Percentiles rank a stretch among this genome's conserved stretches.
phyloP scores from a whole-genome alignment of 2,797 vertebrate genomes.

The Sebastes paucispinis region DNA sequence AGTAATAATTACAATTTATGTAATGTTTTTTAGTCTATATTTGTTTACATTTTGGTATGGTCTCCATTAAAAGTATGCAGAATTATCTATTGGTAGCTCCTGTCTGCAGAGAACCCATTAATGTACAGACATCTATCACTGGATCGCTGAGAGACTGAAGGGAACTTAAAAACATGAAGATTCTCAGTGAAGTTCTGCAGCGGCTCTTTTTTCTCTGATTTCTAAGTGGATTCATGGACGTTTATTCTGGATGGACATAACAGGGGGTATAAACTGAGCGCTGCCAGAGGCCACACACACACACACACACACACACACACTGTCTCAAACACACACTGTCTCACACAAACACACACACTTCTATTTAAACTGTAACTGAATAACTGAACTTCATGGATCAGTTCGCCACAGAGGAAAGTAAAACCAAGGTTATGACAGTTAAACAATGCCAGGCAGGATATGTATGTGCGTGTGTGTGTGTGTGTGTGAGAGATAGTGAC shows the following conservation, averaged over 20 bases:
- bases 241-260: too few relatives aligned
- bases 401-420: constrained; percentile 13
- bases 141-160: neutral
- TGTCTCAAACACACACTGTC: neutral
- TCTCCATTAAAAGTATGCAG: neutral
- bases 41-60: neutral
- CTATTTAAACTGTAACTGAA: neutral
- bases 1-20: too few relatives aligned
- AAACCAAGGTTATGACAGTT: constrained; percentile 17
- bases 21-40: too few relatives aligned
- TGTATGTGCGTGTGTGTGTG: constrained; percentile 23
- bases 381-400: neutral
- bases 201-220: too few relatives aligned
- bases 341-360: neutral
- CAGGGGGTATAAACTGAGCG: too few relatives aligned
- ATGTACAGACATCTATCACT: neutral
- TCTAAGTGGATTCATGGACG: too few relatives aligned
- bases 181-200: neutral
- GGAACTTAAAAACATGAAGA: neutral
- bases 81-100: too few relatives aligned
- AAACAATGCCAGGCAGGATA: constrained; percentile 10
- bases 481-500: neutral
- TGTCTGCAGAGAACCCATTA: neutral
- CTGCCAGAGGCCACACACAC: neutral
- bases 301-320: neutral